A percentile compares a stretch with the other conserved stretches of the same genome.
Evolutionary conservation across 2,797 vertebrate species (phyloP).

Genomic region (Tiaroga cobitis): DNA sequence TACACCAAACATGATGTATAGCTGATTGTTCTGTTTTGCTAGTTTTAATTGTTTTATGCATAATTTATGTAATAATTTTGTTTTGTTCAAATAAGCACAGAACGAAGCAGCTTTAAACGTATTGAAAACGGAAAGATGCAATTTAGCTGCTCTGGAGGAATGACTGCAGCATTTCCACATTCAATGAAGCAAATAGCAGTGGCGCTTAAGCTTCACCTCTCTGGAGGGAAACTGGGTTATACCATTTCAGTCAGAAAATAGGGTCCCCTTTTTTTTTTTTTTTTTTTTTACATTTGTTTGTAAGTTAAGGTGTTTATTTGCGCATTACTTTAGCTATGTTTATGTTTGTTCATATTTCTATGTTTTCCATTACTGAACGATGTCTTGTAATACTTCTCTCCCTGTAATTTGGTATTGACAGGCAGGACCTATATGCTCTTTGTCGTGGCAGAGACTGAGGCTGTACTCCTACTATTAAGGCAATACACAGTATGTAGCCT

Average conservation of each 20-base stretch:
- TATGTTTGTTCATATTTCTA: not conserved
- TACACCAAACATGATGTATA: not conserved
- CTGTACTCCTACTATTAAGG: not conserved
- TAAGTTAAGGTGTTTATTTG: no score
- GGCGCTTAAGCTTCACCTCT: not conserved
- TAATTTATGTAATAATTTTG: not conserved
- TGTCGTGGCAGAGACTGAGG: not conserved
- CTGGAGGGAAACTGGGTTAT: not conserved
- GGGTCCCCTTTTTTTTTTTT: not conserved
- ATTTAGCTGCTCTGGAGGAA: not conserved
- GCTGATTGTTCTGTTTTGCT: not conserved
- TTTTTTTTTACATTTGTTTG: no score
- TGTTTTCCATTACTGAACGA: not conserved
- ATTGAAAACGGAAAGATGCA: not conserved
- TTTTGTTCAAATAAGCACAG: slow-evolving; percentile 5
- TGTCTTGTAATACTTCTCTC: not conserved
- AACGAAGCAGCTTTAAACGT: not conserved
- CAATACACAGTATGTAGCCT: not conserved
- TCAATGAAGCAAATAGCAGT: not conserved
- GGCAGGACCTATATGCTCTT: not conserved
- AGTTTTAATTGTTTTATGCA: slow-evolving; percentile 12
- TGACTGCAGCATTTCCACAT: slow-evolving; percentile 16
- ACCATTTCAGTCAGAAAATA: slow-evolving; percentile 2
- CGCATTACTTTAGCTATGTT: no score
- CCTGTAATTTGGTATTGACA: not conserved